Evolutionary conservation across 2,797 vertebrate species (phyloP).

Genomic region (Micrastur ruficollis): DNA sequence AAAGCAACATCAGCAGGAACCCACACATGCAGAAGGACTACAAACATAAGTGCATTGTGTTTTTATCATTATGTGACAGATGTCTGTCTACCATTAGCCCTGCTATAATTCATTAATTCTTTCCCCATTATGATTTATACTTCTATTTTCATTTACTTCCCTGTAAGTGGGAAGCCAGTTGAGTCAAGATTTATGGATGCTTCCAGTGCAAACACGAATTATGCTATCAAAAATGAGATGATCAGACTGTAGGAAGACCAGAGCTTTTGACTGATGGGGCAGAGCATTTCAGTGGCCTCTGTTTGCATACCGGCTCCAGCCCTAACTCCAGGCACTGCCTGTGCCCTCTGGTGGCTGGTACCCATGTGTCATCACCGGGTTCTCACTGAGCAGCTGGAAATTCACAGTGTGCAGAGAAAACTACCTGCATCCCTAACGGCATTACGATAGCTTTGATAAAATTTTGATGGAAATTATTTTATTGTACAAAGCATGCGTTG

Average conservation of each 20-base stretch:
- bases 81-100: not conserved
- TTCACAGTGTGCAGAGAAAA: fast-evolving
- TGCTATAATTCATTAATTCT: not conserved
- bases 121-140: not conserved
- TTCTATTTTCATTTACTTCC: not conserved
- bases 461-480: not conserved
- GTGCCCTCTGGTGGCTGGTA: slow-evolving; percentile 34
- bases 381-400: not conserved
- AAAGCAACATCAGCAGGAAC: not conserved
- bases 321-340: not conserved
- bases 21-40: fast-evolving
- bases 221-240: not conserved
- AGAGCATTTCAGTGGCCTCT: not conserved
- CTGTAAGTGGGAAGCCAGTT: not conserved
- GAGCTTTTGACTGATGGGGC: not conserved
- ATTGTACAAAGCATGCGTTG: fast-evolving
- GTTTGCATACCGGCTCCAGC: not conserved
- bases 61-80: not conserved
- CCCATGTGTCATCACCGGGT: fast-evolving
- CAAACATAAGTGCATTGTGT: not conserved
- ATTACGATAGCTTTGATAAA: not conserved
- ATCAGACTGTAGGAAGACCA: not conserved
- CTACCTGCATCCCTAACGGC: not conserved
- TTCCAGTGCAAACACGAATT: not conserved
- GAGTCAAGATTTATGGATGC: not conserved